These are phyloP conservation scores for Lamprotornis superbus DNA, from an alignment of 2,113 vertebrate species.

Conservation along the genomic window DNA sequence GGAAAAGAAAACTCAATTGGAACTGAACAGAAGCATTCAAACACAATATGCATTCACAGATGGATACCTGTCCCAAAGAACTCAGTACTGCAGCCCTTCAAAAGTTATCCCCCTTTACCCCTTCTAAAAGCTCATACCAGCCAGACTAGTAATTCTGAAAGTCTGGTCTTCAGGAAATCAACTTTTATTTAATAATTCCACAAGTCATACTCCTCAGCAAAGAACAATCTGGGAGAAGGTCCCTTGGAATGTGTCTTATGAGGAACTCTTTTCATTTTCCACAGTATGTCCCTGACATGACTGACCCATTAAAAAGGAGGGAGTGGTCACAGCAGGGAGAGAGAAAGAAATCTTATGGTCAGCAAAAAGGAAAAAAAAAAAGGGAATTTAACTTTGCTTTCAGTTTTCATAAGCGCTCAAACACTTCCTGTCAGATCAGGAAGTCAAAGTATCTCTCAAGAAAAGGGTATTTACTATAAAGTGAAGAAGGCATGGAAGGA, in stretches of 20 bases:
- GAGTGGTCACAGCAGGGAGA: background rate
- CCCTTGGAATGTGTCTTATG: background rate
- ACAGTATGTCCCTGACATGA: background rate
- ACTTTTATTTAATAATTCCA: background rate
- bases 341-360: background rate
- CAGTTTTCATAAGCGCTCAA: background rate
- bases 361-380: background rate
- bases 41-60: background rate
- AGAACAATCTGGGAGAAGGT: background rate
- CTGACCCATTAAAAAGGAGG: background rate
- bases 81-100: background rate
- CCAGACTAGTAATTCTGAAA: background rate
- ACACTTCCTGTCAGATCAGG: background rate
- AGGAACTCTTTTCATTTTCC: background rate
- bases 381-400: background rate
- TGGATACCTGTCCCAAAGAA: background rate
- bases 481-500: background rate
- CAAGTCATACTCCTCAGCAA: background rate
- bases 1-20: background rate
- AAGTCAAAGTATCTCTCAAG: background rate
- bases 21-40: background rate
- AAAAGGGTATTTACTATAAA: background rate
- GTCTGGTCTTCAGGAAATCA: background rate
- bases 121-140: background rate
- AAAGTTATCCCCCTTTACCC: background rate